Percentiles rank a stretch among this genome's conserved stretches.
Conservation (phyloP, 2,113 vertebrate genomes). For the Misgurnus anguillicaudatus region DNA sequence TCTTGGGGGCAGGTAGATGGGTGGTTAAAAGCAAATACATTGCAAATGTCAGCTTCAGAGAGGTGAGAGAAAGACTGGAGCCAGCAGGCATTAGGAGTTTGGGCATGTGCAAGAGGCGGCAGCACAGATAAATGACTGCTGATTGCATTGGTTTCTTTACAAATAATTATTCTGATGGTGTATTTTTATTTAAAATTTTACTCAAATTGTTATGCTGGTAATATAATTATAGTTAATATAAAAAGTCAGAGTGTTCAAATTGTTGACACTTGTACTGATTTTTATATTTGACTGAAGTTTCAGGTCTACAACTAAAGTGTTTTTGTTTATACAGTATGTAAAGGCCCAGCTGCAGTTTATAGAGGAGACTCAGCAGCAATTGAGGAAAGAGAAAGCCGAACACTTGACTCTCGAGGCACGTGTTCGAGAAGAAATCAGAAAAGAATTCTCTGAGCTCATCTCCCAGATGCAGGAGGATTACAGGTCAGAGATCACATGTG, state of each 20-base stretch:
- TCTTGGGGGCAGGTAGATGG: too few species aligned
- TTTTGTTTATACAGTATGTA: conserved; percentile 32
- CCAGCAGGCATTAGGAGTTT: too few species aligned
- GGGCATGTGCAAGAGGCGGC: too few species aligned
- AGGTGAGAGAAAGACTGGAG: too few species aligned
- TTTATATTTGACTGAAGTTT: neutral
- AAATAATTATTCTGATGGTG: too few species aligned
- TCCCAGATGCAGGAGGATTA: conserved; percentile 79
- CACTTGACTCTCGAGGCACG: conserved; percentile 78
- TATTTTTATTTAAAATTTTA: too few species aligned
- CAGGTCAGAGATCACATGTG: conserved; percentile 70
- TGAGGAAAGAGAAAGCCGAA: conserved; percentile 77
- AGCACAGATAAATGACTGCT: too few species aligned
- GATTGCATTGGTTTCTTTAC: too few species aligned
- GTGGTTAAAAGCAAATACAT: too few species aligned
- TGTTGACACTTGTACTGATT: neutral
- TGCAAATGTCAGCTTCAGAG: too few species aligned
- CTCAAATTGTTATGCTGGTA: too few species aligned
- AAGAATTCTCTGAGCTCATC: conserved; percentile 80
- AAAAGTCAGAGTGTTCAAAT: neutral
- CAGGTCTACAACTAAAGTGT: neutral
- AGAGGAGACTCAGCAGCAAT: conserved; percentile 76
- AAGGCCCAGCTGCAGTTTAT: conserved; percentile 77
- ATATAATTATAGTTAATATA: too few species aligned
- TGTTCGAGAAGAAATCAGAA: conserved; percentile 83